Evolutionary conservation across 2,888 invertebrate genomes (phyloP).

Genomic region (Lordiphosa andalusiaca): DNA sequence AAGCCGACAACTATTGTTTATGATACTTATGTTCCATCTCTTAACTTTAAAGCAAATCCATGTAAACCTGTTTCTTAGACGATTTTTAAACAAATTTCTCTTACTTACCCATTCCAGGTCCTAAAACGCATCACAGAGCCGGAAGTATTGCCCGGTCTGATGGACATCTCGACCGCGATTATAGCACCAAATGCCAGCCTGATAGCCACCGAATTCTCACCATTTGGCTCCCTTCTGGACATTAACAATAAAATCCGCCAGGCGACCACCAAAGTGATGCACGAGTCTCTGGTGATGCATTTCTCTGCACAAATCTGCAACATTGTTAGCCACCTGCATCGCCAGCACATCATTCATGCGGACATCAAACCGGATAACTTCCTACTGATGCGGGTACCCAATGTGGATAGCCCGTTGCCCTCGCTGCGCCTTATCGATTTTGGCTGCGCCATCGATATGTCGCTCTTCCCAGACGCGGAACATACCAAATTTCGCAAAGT

Average conservation of each 20-base stretch:
- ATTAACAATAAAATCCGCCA: constrained; percentile 89
- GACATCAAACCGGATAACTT: constrained; percentile 99
- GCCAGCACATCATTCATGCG: constrained; percentile 94
- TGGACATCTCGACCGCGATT: constrained; percentile 90
- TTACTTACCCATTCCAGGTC: constrained; percentile 49
- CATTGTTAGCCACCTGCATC: constrained; percentile 91
- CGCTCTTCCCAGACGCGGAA: constrained; percentile 86
- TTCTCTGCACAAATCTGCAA: constrained; percentile 92
- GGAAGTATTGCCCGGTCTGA: constrained; percentile 84
- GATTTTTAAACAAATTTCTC: neutral
- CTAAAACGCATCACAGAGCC: constrained; percentile 81
- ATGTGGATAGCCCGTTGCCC: constrained; percentile 84
- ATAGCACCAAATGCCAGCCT: constrained; percentile 91
- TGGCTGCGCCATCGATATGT: constrained; percentile 97
- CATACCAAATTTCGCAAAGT: constrained; percentile 88
- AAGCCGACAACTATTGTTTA: too few species aligned
- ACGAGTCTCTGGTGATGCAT: constrained; percentile 88
- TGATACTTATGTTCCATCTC: too few species aligned
- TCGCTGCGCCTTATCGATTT: constrained; percentile 95
- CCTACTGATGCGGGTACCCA: constrained; percentile 86
- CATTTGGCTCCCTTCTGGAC: constrained; percentile 91
- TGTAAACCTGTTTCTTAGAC: too few species aligned
- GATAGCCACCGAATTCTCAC: constrained; percentile 90
- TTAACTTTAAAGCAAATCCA: too few species aligned
- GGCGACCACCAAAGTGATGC: constrained; percentile 87